phyloP scores from a whole-genome alignment of 1,140 invertebrate genomes.

The Hylyphantes graminicola region DNA sequence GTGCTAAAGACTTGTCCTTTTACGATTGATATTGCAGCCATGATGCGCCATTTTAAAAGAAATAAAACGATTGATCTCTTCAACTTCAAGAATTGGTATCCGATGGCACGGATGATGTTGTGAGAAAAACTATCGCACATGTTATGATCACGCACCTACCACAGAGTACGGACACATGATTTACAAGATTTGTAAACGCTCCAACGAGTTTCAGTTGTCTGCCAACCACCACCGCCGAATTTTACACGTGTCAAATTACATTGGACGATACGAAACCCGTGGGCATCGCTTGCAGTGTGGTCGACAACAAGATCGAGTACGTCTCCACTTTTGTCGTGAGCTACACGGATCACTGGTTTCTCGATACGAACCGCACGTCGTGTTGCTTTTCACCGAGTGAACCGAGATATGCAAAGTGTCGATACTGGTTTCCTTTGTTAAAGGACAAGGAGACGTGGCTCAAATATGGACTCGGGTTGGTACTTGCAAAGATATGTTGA shows the following conservation, averaged over 20 bases:
- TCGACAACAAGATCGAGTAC: not conserved
- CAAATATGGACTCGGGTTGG: not conserved
- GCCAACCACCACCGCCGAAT: not conserved
- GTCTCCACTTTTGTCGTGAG: not conserved
- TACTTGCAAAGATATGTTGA: not conserved
- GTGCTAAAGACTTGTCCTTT: not conserved
- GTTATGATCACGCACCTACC: not conserved
- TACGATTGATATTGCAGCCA: not conserved
- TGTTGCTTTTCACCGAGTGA: not conserved
- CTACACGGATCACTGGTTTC: not conserved
- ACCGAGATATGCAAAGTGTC: not conserved
- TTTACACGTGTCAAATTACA: slow-evolving; percentile 6
- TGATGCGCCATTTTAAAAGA: not conserved
- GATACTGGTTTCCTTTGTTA: not conserved
- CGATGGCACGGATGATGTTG: not conserved
- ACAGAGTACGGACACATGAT: not conserved
- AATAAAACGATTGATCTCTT: not conserved
- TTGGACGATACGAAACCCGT: not conserved
- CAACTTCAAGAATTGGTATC: not conserved
- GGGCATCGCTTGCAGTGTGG: not conserved
- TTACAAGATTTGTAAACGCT: not conserved
- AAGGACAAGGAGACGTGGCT: not conserved
- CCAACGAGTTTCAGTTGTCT: not conserved
- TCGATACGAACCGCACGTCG: not conserved
- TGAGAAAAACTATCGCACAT: no score